Conservation (phyloP, 2,797 vertebrate genomes). For the Sphenodon punctatus region DNA sequence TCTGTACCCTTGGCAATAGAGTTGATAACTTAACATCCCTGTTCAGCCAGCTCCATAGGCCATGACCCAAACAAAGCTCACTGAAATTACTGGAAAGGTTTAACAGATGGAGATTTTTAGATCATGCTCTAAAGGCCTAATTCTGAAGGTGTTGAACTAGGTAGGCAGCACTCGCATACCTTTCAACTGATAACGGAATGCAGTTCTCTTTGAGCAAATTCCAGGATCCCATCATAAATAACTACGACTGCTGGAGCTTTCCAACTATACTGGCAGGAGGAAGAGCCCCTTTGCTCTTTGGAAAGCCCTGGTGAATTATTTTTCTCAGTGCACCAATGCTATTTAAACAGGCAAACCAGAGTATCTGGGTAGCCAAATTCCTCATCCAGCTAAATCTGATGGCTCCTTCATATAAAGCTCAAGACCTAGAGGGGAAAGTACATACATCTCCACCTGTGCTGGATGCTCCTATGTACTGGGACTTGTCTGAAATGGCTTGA, state of each 20-base stretch:
- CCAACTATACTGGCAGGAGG: neutral
- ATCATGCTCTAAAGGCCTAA: neutral
- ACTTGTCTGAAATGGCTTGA: too few relatives aligned
- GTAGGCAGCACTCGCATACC: neutral
- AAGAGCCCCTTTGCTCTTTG: neutral
- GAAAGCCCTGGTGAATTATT: neutral
- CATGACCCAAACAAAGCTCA: neutral
- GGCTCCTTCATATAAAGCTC: too few relatives aligned
- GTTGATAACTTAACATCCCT: neutral
- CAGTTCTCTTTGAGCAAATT: neutral
- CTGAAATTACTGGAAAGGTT: neutral
- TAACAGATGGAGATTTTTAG: neutral
- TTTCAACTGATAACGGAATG: neutral
- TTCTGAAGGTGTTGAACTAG: neutral
- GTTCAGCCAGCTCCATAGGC: neutral
- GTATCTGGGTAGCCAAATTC: neutral
- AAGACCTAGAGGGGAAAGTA: too few relatives aligned
- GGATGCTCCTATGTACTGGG: too few relatives aligned
- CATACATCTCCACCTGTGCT: too few relatives aligned
- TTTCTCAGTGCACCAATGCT: neutral
- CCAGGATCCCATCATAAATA: neutral
- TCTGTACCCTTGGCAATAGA: too few relatives aligned
- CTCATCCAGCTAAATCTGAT: neutral
- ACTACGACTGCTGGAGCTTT: neutral
- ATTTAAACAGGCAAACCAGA: neutral